Conservation (phyloP, 2,113 vertebrate genomes). For the Thalassoma bifasciatum region DNA sequence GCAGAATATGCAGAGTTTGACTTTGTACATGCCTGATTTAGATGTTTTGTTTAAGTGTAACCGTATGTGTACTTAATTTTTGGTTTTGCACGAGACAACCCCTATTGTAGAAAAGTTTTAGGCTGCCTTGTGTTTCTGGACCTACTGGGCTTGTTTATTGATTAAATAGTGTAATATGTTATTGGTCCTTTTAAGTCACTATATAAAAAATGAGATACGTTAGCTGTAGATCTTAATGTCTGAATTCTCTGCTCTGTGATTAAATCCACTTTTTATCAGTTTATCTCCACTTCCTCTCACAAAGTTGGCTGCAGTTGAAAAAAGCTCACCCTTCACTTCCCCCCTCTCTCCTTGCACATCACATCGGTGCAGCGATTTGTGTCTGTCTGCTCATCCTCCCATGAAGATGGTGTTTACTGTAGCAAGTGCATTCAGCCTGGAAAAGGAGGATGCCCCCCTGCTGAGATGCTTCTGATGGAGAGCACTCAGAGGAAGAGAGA, state of each 20-base stretch:
- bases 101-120: too few species aligned
- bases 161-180: background rate
- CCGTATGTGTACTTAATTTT: too few species aligned
- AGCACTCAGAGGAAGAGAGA: conserved; percentile 48
- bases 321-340: conserved; percentile 42
- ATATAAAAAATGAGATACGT: background rate
- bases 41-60: too few species aligned
- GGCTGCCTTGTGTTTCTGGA: too few species aligned
- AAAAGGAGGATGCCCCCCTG: conserved; percentile 52
- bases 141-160: too few species aligned
- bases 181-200: background rate
- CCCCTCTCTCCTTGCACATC: conserved; percentile 27
- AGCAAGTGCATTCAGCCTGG: conserved; percentile 59
- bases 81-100: too few species aligned
- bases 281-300: conserved; percentile 22
- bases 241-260: background rate
- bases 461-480: conserved; percentile 61
- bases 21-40: too few species aligned
- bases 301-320: background rate
- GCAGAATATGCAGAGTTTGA: too few species aligned
- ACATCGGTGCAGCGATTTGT: conserved; percentile 51
- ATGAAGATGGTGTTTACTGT: conserved; percentile 66
- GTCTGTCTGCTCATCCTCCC: conserved; percentile 50
- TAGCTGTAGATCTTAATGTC: background rate
- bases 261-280: background rate